Percentiles rank a stretch among this genome's conserved stretches.
Evolutionary conservation across 2,113 vertebrate species (phyloP).

Genomic region (Urocolius indicus): DNA sequence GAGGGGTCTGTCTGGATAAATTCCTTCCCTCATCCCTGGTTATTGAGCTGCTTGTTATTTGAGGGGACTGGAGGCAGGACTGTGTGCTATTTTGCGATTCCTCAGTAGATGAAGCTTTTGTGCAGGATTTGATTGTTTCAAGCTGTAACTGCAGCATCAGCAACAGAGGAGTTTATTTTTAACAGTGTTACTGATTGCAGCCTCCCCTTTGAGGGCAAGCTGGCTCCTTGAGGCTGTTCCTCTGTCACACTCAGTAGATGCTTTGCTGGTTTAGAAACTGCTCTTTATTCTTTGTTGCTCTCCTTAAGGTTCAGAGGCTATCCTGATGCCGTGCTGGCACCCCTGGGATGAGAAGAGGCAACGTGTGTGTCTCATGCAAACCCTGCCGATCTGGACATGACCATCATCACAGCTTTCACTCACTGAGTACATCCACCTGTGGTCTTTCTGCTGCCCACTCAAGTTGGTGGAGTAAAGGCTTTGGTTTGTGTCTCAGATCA

Average conservation of each 20-base stretch:
- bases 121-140: neutral
- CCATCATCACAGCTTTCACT: neutral
- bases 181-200: neutral
- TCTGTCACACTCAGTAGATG: neutral
- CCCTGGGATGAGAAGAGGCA: neutral
- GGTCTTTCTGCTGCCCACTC: neutral
- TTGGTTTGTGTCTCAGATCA: neutral
- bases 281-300: neutral
- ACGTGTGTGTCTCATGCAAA: neutral
- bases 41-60: neutral
- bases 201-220: neutral
- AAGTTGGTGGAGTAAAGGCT: neutral
- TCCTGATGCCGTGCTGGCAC: neutral
- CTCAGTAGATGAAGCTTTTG: neutral
- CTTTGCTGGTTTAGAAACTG: neutral
- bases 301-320: neutral
- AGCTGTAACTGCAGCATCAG: neutral
- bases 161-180: neutral
- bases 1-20: neutral
- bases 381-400: neutral
- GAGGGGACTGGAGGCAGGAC: neutral
- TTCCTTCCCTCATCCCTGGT: neutral
- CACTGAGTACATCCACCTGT: fast-evolving
- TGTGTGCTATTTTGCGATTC: neutral
- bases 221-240: neutral